Evolutionary conservation across 37 sponge, comb jelly and placozoan species (phyloP).

Genomic region (Hexactinellida sp.): DNA sequence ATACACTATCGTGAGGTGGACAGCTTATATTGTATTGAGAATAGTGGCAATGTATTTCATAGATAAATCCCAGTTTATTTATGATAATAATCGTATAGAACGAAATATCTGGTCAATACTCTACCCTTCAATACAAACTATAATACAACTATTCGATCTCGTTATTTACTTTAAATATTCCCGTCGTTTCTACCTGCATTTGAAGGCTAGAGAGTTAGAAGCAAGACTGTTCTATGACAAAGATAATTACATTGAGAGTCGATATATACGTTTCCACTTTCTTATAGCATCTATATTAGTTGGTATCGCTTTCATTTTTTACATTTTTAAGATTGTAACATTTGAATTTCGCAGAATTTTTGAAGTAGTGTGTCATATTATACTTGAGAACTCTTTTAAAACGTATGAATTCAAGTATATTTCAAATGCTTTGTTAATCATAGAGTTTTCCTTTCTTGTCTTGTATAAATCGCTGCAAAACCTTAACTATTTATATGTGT

Average conservation of each 20-base stretch:
- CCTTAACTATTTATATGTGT: neutral
- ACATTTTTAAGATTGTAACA: neutral
- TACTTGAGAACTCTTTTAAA: too few relatives aligned
- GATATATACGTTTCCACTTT: neutral
- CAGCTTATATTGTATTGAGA: neutral
- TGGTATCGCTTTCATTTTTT: neutral
- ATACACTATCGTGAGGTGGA: neutral
- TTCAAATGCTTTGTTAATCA: neutral
- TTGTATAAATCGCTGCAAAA: neutral
- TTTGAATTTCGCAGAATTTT: neutral
- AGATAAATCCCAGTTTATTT: neutral
- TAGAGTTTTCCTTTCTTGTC: neutral
- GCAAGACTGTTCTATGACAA: neutral
- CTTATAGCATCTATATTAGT: neutral
- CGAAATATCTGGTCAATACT: neutral
- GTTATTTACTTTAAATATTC: neutral
- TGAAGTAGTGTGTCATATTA: neutral
- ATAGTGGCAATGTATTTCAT: neutral
- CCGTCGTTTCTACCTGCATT: neutral
- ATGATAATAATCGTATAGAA: neutral
- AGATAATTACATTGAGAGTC: neutral
- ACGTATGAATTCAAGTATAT: too few relatives aligned
- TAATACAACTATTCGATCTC: neutral
- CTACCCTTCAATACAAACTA: neutral
- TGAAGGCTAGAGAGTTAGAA: neutral